Evolutionary conservation across 2,113 vertebrate genomes (phyloP), one percentile per base, ranked within the genome.

Genomic region (Sporophila hypoxantha): DNA sequence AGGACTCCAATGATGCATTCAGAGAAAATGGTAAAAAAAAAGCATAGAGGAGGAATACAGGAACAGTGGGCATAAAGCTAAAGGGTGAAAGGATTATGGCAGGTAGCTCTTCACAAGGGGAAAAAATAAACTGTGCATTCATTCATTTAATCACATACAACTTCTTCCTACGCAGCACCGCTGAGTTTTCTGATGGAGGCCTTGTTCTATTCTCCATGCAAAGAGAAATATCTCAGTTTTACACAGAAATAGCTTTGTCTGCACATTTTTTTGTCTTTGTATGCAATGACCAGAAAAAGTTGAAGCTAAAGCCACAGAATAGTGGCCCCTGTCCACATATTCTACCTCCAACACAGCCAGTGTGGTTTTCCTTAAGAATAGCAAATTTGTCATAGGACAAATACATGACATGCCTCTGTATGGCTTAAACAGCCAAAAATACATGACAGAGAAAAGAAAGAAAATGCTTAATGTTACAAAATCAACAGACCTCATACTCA

Each of bases 391-490:
- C 61, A 71, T 53, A 50, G 4, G 75, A 75, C 37, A 80, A 71
- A 82, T 49, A 70, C 26, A 67, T 1, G 1, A 37, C 41, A 53
- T 22, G 6, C n/a, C 30, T 82, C 76, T 12, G 3, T 53, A 22
- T 82, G 71, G 68, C 37, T 89, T 85, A 75, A 60, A 52, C n/a
- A 71, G 85, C 44, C 49, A 85, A 89, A 93, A 94, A 67, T 25
- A 53, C 20, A 56, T 39, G 89, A 85, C 86, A 87, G 60, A 66
- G 50, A 60, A 90, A 90, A 87, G 84, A 87, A 90, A 74, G 52
- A 83, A 93, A 92, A 77, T 83, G 61, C 44, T 83, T 89, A 75
- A 41, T 76, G 59, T 82, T 92, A 89, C 46, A 90, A 89, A 95
- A 94, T 57, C 82, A 80, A 87, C 85, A 85, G 65, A 71, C 36